phyloP scores from a whole-genome alignment of 2,797 vertebrate species.

The Phyllotis vaccarum region DNA sequence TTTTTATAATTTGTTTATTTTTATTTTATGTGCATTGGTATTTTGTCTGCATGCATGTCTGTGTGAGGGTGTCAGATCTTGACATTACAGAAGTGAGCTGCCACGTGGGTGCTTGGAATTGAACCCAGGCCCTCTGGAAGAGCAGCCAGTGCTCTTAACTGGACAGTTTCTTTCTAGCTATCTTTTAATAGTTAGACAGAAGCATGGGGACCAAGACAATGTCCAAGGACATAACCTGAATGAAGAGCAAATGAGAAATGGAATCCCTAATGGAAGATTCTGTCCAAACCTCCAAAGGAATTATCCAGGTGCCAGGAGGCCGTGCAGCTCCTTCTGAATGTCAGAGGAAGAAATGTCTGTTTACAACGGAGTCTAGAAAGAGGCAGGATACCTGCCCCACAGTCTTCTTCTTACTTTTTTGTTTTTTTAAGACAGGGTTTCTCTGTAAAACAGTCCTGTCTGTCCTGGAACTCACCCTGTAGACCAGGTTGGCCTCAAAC shows the following conservation, averaged over 20 bases:
- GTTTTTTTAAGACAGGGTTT: neutral
- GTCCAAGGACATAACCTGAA: neutral
- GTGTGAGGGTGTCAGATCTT: neutral
- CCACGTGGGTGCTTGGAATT: neutral
- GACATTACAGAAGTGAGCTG: neutral
- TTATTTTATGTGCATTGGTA: neutral
- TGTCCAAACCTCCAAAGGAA: neutral
- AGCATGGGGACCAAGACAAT: neutral
- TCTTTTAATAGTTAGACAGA: neutral
- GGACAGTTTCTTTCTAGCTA: no score
- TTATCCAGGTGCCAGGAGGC: neutral
- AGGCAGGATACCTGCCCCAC: neutral
- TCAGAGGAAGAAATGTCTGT: neutral
- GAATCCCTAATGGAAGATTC: neutral
- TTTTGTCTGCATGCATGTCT: neutral
- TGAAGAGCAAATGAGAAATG: neutral
- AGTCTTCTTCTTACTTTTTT: neutral
- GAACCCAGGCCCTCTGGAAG: neutral
- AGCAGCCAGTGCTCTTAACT: neutral
- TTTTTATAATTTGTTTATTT: neutral
- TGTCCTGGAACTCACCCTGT: neutral
- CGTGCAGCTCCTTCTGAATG: neutral
- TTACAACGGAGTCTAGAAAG: neutral
- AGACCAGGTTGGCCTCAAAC: no score
- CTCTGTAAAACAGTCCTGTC: neutral